Evolutionary conservation across 2,888 invertebrate genomes (phyloP).

Genomic region (Lordiphosa andalusiaca): DNA sequence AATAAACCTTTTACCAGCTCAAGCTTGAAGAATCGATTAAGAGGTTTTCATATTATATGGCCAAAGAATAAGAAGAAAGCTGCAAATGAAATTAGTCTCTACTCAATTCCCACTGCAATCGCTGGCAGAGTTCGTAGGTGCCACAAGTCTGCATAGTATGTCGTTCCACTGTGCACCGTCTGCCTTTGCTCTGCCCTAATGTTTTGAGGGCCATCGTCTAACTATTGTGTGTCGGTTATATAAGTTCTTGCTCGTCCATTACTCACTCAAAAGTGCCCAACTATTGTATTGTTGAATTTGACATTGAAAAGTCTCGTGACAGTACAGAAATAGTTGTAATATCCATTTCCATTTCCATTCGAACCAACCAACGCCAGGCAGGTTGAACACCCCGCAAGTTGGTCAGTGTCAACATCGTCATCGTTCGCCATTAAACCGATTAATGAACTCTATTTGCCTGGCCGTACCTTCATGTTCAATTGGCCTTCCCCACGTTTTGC

Average conservation of each 20-base stretch:
- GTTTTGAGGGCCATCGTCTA: constrained; percentile 2
- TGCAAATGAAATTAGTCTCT: too few species aligned
- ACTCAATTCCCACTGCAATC: too few species aligned
- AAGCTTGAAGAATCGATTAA: too few species aligned
- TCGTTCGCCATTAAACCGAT: constrained; percentile 66
- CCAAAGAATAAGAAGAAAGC: too few species aligned
- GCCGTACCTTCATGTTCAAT: constrained; percentile 50
- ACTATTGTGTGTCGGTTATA: constrained; percentile 29
- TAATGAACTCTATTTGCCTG: constrained; percentile 70
- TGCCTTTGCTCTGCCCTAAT: not conserved
- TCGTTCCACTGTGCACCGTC: not conserved
- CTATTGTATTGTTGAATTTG: not conserved
- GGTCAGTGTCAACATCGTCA: constrained; percentile 43
- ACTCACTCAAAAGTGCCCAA: constrained; percentile 36
- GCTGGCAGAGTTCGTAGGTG: too few species aligned
- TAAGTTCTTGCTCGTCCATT: constrained; percentile 31
- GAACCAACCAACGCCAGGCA: not conserved
- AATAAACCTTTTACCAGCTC: too few species aligned
- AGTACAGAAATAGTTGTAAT: constrained; percentile 27
- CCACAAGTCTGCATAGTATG: too few species aligned
- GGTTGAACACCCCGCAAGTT: constrained; percentile 45
- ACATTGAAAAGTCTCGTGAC: constrained; percentile 34
- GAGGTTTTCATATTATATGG: too few species aligned
- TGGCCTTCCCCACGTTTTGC: constrained; percentile 40
- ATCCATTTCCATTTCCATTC: too few species aligned